phyloP scores from a whole-genome alignment of 2,797 vertebrate genomes.

The Molossus molossus region DNA sequence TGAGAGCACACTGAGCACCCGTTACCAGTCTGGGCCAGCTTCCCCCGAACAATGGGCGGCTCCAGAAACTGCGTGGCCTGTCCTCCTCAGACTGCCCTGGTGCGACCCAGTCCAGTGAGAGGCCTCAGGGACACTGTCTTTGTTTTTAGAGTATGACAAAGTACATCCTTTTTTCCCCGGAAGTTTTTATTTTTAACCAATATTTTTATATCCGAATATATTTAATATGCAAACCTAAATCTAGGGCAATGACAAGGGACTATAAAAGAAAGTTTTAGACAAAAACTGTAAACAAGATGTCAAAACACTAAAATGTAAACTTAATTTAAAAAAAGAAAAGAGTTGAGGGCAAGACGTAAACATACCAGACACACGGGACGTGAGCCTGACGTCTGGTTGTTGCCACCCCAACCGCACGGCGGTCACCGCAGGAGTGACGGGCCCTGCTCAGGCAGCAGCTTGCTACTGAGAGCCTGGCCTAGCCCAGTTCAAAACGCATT shows the following conservation, averaged over 20 bases:
- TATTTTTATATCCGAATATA: constrained; percentile 70
- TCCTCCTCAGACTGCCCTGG: not conserved
- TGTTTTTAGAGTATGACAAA: constrained; percentile 59
- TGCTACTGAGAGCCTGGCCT: constrained; percentile 79
- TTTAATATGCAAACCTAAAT: constrained; percentile 75
- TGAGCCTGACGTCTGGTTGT: constrained; percentile 61
- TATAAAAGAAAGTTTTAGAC: constrained; percentile 68
- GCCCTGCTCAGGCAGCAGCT: constrained; percentile 77
- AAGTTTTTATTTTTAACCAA: constrained; percentile 55
- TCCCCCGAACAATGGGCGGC: not conserved
- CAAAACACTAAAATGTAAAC: constrained; percentile 83
- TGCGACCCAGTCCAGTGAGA: constrained; percentile 27
- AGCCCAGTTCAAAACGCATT: constrained; percentile 76
- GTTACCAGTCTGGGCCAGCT: not conserved
- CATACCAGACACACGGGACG: constrained; percentile 44
- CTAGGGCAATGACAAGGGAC: constrained; percentile 66
- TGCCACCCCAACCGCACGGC: constrained; percentile 75
- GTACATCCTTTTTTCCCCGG: not conserved
- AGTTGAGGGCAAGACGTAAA: constrained; percentile 6
- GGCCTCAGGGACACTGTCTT: constrained; percentile 36
- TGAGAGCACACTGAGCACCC: not conserved
- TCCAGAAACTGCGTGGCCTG: accelerated
- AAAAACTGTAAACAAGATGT: constrained; percentile 76
- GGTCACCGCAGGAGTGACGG: constrained; percentile 73
- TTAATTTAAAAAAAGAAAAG: constrained; percentile 65